Percentiles rank a stretch among this genome's conserved stretches.
These are phyloP conservation scores for Miichthys miiuy DNA, from an alignment of 2,797 vertebrate genomes.

Conservation along the genomic window DNA sequence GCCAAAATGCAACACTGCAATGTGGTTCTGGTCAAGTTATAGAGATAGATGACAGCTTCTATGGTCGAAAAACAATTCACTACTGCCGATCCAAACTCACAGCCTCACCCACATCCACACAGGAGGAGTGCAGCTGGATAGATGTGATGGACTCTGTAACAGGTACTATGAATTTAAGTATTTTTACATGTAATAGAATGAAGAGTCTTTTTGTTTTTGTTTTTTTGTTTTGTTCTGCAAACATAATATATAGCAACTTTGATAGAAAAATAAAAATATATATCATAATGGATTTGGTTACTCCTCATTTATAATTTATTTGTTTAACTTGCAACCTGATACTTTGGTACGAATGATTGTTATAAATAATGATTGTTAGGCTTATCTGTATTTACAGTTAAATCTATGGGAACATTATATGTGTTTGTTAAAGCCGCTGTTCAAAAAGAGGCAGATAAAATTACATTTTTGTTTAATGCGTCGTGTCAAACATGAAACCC, in stretches of 20 bases:
- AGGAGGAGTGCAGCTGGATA: constrained; percentile 90
- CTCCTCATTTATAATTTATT: constrained; percentile 2
- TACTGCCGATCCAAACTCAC: constrained; percentile 83
- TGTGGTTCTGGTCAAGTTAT: constrained; percentile 93
- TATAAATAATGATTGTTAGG: background rate
- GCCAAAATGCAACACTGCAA: constrained; percentile 89
- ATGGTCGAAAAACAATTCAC: constrained; percentile 88
- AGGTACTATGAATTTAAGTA: constrained; percentile 81
- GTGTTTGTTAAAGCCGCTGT: constrained; percentile 12
- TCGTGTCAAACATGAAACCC: constrained; percentile 48
- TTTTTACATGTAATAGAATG: background rate
- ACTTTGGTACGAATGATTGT: background rate
- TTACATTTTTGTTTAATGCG: constrained; percentile 14
- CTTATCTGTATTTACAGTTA: background rate
- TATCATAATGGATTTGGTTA: background rate
- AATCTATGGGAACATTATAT: background rate
- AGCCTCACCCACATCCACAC: constrained; percentile 50
- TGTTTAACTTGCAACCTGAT: background rate
- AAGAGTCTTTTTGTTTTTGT: background rate
- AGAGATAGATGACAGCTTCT: constrained; percentile 89
- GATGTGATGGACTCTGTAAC: constrained; percentile 87
- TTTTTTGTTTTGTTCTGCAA: background rate
- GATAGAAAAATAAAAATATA: background rate
- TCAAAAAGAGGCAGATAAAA: constrained; percentile 17
- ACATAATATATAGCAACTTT: background rate